These are phyloP conservation scores for Glyphotaelius pellucidus DNA, from an alignment of 2,888 invertebrate species.

Conservation along the genomic window DNA sequence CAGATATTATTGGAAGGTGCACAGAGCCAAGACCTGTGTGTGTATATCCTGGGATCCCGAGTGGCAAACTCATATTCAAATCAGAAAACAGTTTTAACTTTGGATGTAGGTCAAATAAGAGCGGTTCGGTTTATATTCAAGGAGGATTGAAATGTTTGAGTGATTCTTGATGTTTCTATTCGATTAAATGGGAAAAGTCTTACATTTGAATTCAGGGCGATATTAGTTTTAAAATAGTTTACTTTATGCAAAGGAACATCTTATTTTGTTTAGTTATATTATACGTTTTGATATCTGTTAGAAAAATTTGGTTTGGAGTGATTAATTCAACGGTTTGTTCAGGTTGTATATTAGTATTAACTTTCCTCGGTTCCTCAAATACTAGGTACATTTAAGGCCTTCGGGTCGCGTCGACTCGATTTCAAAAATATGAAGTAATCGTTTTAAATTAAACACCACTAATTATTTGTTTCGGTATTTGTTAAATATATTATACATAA, in stretches of 20 bases:
- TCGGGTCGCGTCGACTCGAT: too few relatives aligned
- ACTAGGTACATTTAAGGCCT: too few relatives aligned
- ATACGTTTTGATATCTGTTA: background rate
- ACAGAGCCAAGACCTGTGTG: slow-evolving; percentile 53
- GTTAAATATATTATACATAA: too few relatives aligned
- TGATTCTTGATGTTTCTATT: background rate
- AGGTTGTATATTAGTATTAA: too few relatives aligned
- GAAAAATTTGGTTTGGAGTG: background rate
- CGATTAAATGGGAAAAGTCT: background rate
- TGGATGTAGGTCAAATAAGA: slow-evolving; percentile 31
- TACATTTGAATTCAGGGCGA: background rate
- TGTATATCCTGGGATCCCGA: slow-evolving; percentile 47
- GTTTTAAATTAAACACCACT: too few relatives aligned
- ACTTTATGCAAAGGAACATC: background rate
- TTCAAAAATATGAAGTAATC: too few relatives aligned
- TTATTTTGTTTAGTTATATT: background rate
- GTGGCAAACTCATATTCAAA: slow-evolving; percentile 52
- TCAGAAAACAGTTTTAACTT: slow-evolving; percentile 55
- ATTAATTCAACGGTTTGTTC: background rate
- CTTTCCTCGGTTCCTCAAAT: too few relatives aligned
- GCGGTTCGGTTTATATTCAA: background rate
- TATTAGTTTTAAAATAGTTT: background rate
- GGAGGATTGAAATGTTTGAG: slow-evolving; percentile 2
- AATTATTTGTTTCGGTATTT: too few relatives aligned
- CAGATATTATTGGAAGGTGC: slow-evolving; percentile 61